phyloP scores from a whole-genome alignment of 2,888 invertebrate species.

The Mimachlamys varia region DNA sequence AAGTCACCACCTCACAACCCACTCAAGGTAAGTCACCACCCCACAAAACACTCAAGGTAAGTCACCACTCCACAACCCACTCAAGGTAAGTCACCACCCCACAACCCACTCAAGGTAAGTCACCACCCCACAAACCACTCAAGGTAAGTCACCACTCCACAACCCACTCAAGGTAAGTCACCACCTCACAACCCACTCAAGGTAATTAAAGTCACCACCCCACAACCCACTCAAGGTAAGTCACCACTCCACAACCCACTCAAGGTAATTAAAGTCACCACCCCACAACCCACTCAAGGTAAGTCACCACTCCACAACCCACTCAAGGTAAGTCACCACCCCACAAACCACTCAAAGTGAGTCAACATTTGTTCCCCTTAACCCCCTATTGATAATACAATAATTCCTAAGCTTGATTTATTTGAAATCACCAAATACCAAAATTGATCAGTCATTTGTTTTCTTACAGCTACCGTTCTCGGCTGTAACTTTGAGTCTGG shows the following conservation, averaged over 20 bases:
- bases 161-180: not conserved
- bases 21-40: constrained; percentile 61
- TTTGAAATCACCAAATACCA: too few relatives aligned
- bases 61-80: not conserved
- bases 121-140: not conserved
- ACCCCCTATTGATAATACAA: not conserved
- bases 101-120: constrained; percentile 64
- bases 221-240: not conserved
- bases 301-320: constrained; percentile 37
- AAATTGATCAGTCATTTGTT: constrained; percentile 15
- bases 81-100: constrained; percentile 40
- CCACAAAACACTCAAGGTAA: not conserved
- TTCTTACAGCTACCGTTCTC: constrained; percentile 57
- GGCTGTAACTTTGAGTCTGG: constrained; percentile 74
- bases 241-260: not conserved
- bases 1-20: constrained; percentile 49
- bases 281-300: constrained; percentile 64
- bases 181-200: constrained; percentile 58
- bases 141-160: not conserved
- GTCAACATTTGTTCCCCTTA: not conserved
- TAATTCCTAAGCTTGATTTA: too few relatives aligned
- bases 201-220: constrained; percentile 53
- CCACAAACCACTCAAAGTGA: not conserved
- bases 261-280: not conserved
- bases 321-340: not conserved